A percentile compares a stretch with the other conserved stretches of the same genome.
Conservation (phyloP, 2,113 vertebrate species). For the Oostethus manadensis region DNA sequence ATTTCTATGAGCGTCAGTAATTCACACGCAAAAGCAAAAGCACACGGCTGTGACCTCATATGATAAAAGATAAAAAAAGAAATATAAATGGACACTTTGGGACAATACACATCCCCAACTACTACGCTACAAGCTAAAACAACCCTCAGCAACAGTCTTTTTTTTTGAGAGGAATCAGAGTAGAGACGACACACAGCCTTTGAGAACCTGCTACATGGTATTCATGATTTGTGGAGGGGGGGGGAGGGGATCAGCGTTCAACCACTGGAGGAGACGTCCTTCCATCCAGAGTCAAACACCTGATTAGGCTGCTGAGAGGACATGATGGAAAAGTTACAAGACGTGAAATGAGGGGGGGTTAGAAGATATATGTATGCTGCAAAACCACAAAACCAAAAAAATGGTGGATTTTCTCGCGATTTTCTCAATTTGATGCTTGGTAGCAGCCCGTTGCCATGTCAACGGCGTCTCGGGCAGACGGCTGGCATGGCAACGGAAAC, state of each 20-base stretch:
- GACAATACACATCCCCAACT: slow-evolving; percentile 49
- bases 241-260: slow-evolving; percentile 17
- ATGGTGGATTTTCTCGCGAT: slow-evolving; percentile 73
- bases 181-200: slow-evolving; percentile 61
- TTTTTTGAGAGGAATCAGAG: slow-evolving; percentile 54
- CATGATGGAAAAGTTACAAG: slow-evolving; percentile 57
- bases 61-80: slow-evolving; percentile 47
- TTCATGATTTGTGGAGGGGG: slow-evolving; percentile 23
- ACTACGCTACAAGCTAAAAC: slow-evolving; percentile 52
- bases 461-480: slow-evolving; percentile 71
- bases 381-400: slow-evolving; percentile 77
- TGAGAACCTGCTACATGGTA: slow-evolving; percentile 63
- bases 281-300: slow-evolving; percentile 91
- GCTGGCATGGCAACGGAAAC: slow-evolving; percentile 95
- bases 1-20: slow-evolving; percentile 39
- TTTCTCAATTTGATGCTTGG: slow-evolving; percentile 68
- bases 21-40: slow-evolving; percentile 24
- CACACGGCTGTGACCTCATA: slow-evolving; percentile 37
- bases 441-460: slow-evolving; percentile 93
- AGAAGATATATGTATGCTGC: slow-evolving; percentile 81
- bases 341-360: slow-evolving; percentile 53
- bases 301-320: slow-evolving; percentile 75
- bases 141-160: slow-evolving; percentile 23
- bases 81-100: slow-evolving; percentile 53
- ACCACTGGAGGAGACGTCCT: slow-evolving; percentile 69